Evolutionary conservation across 64 coral and sea anemone genomes (phyloP).

Genomic region (Cladopsammia gracilis): DNA sequence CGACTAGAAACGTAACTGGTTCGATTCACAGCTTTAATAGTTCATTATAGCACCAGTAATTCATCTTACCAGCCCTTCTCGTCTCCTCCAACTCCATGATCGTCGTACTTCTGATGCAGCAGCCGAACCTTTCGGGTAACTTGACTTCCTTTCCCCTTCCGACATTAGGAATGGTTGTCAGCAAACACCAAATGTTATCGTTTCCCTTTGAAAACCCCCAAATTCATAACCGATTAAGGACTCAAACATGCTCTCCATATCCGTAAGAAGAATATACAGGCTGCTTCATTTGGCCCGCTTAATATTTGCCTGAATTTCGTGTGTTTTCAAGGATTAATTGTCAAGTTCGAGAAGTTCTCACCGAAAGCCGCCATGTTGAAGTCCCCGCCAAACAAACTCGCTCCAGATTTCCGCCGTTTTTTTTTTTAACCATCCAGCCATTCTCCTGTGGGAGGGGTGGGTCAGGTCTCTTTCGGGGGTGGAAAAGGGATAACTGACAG

Average conservation of each 20-base stretch:
- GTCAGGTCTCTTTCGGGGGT: too few species aligned
- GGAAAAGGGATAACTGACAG: too few species aligned
- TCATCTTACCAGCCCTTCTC: conserved; percentile 68
- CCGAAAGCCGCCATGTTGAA: conserved; percentile 14
- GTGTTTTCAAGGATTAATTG: background rate
- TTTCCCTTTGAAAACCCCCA: background rate
- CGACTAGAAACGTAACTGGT: too few species aligned
- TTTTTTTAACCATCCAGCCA: too few species aligned
- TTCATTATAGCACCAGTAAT: too few species aligned
- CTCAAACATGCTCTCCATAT: background rate
- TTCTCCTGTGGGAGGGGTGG: too few species aligned
- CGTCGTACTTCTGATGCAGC: conserved; percentile 41
- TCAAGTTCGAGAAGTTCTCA: background rate
- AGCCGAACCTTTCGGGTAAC: conserved; percentile 16
- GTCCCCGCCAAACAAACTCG: conserved; percentile 52
- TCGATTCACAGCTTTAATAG: too few species aligned
- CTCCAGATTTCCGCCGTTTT: background rate
- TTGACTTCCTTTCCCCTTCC: background rate
- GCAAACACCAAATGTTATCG: background rate
- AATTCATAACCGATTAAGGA: background rate
- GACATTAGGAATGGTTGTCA: background rate
- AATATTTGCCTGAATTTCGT: background rate
- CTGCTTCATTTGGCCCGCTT: background rate
- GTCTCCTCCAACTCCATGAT: conserved; percentile 84
- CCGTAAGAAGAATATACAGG: background rate